These are phyloP conservation scores for Bos javanicus DNA, from an alignment of 2,113 vertebrate species.

Conservation along the genomic window DNA sequence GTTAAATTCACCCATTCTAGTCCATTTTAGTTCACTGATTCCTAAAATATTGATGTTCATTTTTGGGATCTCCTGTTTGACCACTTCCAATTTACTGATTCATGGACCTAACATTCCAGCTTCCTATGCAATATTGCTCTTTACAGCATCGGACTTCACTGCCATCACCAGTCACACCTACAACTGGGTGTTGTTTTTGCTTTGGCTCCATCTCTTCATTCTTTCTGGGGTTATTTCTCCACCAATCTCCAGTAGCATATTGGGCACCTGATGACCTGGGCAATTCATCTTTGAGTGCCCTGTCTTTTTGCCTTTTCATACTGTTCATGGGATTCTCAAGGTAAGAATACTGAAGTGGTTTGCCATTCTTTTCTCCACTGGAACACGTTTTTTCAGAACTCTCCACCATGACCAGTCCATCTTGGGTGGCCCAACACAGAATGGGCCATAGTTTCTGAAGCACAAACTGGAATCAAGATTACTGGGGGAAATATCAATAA, in stretches of 20 bases:
- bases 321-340: not conserved
- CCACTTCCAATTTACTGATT: not conserved
- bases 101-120: not conserved
- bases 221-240: not conserved
- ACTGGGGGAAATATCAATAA: not conserved
- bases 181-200: not conserved
- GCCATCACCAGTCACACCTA: not conserved
- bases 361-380: not conserved
- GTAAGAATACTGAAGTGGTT: not conserved
- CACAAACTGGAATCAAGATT: not conserved
- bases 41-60: not conserved
- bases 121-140: not conserved
- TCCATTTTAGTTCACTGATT: not conserved
- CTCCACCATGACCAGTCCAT: not conserved
- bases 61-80: not conserved
- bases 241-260: not conserved
- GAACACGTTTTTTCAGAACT: not conserved
- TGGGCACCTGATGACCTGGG: rapidly evolving
- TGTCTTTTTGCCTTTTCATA: not conserved
- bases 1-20: not conserved
- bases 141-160: not conserved
- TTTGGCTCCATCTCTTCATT: not conserved
- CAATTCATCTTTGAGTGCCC: not conserved
- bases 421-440: rapidly evolving
- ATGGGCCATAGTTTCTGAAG: not conserved